These are phyloP conservation scores for Laspeyria flexula DNA, from an alignment of 2,888 invertebrate genomes.

Conservation along the genomic window DNA sequence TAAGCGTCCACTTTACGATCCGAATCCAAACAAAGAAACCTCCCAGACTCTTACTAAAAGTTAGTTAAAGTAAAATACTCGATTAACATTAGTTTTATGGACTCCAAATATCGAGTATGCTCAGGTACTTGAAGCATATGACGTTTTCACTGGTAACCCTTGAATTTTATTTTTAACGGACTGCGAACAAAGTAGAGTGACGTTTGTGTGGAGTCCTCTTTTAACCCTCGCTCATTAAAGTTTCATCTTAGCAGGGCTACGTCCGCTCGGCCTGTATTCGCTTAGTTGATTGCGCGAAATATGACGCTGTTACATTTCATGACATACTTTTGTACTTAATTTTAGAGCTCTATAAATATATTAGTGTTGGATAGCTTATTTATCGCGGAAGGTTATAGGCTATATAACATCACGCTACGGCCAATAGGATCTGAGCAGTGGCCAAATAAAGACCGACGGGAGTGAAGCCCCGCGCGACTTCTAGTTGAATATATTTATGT, in stretches of 20 bases:
- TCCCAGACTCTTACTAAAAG: slow-evolving; percentile 17
- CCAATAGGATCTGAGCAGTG: too few species aligned
- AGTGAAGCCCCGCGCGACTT: too few species aligned
- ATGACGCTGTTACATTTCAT: slow-evolving; percentile 18
- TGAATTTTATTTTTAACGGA: slow-evolving; percentile 52
- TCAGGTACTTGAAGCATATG: slow-evolving; percentile 12
- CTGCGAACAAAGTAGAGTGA: slow-evolving; percentile 45
- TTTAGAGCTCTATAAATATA: too few species aligned
- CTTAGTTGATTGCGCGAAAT: slow-evolving; percentile 30
- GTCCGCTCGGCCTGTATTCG: slow-evolving; percentile 15
- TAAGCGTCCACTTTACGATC: slow-evolving; percentile 24
- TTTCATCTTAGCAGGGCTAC: slow-evolving; percentile 50
- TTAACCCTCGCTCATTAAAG: slow-evolving; percentile 60
- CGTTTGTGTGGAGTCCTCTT: slow-evolving; percentile 50
- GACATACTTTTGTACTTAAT: slow-evolving; percentile 1
- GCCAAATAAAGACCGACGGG: too few species aligned
- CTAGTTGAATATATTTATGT: too few species aligned
- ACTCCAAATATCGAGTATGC: slow-evolving; percentile 4
- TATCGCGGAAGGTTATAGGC: too few species aligned
- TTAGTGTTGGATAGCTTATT: too few species aligned
- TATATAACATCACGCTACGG: too few species aligned
- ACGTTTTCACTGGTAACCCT: slow-evolving; percentile 30
- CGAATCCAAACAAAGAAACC: slow-evolving; percentile 34
- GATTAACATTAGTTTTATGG: slow-evolving; percentile 31
- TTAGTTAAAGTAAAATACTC: slow-evolving; percentile 17